These are phyloP conservation scores for Papilio elwesi DNA, from an alignment of 2,888 invertebrate genomes.

Conservation along the genomic window DNA sequence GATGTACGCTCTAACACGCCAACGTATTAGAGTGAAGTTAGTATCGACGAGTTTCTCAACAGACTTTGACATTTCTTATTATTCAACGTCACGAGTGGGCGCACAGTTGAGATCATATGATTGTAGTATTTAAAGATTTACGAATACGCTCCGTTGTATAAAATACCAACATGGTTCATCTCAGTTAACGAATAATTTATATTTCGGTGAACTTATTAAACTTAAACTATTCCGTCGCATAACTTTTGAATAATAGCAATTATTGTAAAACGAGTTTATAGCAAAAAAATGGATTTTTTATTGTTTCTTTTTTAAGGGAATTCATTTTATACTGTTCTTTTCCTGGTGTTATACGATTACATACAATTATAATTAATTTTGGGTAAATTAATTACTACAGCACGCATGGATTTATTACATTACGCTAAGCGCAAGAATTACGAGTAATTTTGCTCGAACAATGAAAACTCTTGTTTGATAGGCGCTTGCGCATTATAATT, in stretches of 20 bases:
- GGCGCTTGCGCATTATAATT: neutral
- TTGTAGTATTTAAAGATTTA: slow-evolving; percentile 26
- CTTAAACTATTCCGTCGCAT: neutral
- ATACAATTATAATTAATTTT: too few species aligned
- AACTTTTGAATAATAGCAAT: neutral
- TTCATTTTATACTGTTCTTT: too few species aligned
- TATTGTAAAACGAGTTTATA: slow-evolving; percentile 3
- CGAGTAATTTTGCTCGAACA: neutral
- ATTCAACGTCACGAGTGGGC: slow-evolving; percentile 22
- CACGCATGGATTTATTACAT: too few species aligned
- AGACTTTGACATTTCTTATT: slow-evolving; percentile 32
- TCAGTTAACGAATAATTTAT: neutral
- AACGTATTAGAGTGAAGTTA: slow-evolving; percentile 38
- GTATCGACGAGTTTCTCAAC: slow-evolving; percentile 22
- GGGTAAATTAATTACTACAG: too few species aligned
- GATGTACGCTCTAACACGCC: slow-evolving; percentile 54
- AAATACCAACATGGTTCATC: slow-evolving; percentile 17
- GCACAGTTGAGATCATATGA: slow-evolving; percentile 28
- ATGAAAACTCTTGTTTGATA: neutral
- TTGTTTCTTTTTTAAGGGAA: too few species aligned
- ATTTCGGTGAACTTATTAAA: slow-evolving; percentile 4
- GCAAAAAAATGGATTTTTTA: too few species aligned
- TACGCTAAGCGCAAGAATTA: too few species aligned
- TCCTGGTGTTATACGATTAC: too few species aligned
- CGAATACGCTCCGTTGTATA: slow-evolving; percentile 2